These are phyloP conservation scores for Regulus satrapa DNA, from an alignment of 2,113 vertebrate species.

Conservation along the genomic window DNA sequence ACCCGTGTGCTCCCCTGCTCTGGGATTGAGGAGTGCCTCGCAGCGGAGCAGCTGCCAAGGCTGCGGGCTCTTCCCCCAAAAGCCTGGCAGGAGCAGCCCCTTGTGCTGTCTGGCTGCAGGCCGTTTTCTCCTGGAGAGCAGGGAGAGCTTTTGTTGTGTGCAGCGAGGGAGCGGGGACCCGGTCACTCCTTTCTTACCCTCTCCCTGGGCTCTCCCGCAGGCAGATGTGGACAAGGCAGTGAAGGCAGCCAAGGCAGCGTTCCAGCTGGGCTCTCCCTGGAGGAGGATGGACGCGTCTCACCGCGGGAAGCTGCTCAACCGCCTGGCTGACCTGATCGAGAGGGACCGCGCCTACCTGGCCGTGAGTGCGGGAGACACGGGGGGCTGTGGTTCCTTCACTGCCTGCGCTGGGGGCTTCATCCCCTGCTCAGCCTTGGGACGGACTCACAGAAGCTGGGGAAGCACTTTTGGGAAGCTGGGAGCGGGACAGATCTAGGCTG, in stretches of 20 bases:
- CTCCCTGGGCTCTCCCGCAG: slow-evolving; percentile 62
- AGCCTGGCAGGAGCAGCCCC: background rate
- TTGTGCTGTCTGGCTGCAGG: background rate
- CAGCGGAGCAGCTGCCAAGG: background rate
- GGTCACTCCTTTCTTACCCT: background rate
- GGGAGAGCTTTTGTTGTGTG: background rate
- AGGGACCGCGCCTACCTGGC: slow-evolving; percentile 88
- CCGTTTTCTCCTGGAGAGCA: background rate
- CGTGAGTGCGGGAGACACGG: slow-evolving; percentile 53
- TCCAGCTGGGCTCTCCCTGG: slow-evolving; percentile 91
- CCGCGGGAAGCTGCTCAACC: slow-evolving; percentile 82
- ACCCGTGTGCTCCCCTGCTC: rapidly evolving
- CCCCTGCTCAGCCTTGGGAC: background rate
- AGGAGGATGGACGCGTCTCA: slow-evolving; percentile 90
- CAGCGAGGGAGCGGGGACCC: background rate
- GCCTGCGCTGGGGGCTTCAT: background rate
- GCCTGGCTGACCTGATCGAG: slow-evolving; percentile 89
- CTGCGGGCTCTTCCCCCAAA: background rate
- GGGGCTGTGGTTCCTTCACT: too few relatives aligned
- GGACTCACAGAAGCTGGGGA: background rate
- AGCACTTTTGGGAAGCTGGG: background rate
- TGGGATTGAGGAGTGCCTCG: background rate
- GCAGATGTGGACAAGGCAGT: slow-evolving; percentile 91
- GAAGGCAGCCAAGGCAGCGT: slow-evolving; percentile 85
- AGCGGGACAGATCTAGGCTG: background rate